Conservation (phyloP, 2,797 vertebrate species). For the Ctenopoma multispine region DNA sequence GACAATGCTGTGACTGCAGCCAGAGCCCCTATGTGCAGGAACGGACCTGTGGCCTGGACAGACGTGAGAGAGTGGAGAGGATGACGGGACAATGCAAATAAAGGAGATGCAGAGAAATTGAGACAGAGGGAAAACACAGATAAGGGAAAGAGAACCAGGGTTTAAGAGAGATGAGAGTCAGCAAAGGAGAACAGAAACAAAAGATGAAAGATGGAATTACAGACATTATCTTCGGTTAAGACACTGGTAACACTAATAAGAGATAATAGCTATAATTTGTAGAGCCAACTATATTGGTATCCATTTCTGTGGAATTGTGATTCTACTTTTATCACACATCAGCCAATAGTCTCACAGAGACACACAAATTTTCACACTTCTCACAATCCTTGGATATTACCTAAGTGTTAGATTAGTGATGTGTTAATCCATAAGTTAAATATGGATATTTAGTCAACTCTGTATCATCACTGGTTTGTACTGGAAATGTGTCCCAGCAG, state of each 20-base stretch:
- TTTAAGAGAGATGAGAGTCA: slow-evolving; percentile 8
- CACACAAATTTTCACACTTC: slow-evolving; percentile 31
- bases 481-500: slow-evolving; percentile 1
- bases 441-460: not conserved
- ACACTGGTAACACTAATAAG: slow-evolving; percentile 27
- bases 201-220: slow-evolving; percentile 38
- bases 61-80: slow-evolving; percentile 11
- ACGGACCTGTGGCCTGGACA: slow-evolving; percentile 94
- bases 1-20: slow-evolving; percentile 89
- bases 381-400: slow-evolving; percentile 1
- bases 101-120: not conserved
- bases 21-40: slow-evolving; percentile 94
- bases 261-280: slow-evolving; percentile 60
- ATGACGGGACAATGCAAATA: not conserved
- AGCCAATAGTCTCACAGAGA: slow-evolving; percentile 35
- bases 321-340: slow-evolving; percentile 34
- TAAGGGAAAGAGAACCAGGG: not conserved
- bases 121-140: not conserved
- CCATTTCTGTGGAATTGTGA: slow-evolving; percentile 16
- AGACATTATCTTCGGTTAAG: slow-evolving; percentile 41
- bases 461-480: not conserved
- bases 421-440: not conserved
- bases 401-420: slow-evolving; percentile 8
- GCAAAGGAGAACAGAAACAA: slow-evolving; percentile 21
- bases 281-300: slow-evolving; percentile 27